Conservation (phyloP, 2,888 invertebrate genomes). For the Baronia brevicornis region DNA sequence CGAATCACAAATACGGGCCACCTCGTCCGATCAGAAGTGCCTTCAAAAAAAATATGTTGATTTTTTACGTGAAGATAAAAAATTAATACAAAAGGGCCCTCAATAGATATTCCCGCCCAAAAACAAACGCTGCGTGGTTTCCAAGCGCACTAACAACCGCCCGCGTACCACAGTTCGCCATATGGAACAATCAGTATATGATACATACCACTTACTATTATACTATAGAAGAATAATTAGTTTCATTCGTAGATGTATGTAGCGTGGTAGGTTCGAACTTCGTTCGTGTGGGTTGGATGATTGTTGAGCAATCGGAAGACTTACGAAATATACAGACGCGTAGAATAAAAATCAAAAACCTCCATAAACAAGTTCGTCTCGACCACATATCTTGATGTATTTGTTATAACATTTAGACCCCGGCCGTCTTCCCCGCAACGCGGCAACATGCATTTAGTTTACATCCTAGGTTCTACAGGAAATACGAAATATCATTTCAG, state of each 20-base stretch:
- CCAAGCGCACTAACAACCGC: constrained; percentile 43
- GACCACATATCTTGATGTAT: constrained; percentile 63
- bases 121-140: constrained; percentile 71
- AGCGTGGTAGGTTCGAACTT: constrained; percentile 41
- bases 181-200: constrained; percentile 60
- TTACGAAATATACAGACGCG: constrained; percentile 3
- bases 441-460: constrained; percentile 54
- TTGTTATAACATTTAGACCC: constrained; percentile 71
- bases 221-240: constrained; percentile 74
- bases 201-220: constrained; percentile 70
- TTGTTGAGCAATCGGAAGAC: constrained; percentile 2
- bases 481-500: constrained; percentile 38
- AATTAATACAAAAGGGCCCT: constrained; percentile 89
- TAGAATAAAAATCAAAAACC: constrained; percentile 4
- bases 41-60: constrained; percentile 87
- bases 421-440: constrained; percentile 55
- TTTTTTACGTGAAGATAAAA: constrained; percentile 87
- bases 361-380: constrained; percentile 31
- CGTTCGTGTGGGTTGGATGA: not conserved
- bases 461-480: constrained; percentile 64
- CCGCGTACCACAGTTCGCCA: constrained; percentile 48
- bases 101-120: constrained; percentile 88
- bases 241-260: constrained; percentile 74
- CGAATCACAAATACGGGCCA: constrained; percentile 83
- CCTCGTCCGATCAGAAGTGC: constrained; percentile 96